These are phyloP conservation scores for Potamilus streckersoni DNA, from an alignment of 1,140 invertebrate species.

Conservation along the genomic window DNA sequence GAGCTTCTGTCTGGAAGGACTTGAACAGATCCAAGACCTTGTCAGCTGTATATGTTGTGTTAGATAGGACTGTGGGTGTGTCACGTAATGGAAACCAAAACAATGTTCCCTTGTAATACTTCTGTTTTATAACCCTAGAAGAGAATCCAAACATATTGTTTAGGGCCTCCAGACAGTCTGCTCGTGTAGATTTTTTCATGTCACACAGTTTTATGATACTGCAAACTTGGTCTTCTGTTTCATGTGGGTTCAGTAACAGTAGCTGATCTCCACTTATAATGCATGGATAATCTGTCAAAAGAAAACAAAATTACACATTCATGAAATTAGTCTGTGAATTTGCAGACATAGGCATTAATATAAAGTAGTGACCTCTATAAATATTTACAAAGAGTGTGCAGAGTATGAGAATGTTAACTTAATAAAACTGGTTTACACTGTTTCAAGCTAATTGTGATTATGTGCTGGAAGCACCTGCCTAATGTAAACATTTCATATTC, in stretches of 20 bases:
- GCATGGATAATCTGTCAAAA: conserved; percentile 18
- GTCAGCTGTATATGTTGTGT: conserved; percentile 31
- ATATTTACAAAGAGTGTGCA: no score
- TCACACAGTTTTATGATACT: neutral
- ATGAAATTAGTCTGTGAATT: no score
- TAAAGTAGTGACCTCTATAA: no score
- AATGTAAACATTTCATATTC: no score
- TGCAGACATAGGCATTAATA: no score
- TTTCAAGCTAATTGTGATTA: no score
- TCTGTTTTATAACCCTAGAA: conserved; percentile 7
- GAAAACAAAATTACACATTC: no score
- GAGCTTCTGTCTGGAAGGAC: conserved; percentile 33
- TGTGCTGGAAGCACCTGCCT: no score
- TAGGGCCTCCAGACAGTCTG: neutral
- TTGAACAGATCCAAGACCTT: conserved; percentile 41
- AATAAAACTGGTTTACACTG: no score
- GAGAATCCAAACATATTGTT: conserved; percentile 7
- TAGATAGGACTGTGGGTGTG: conserved; percentile 24
- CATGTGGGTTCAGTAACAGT: conserved; percentile 22
- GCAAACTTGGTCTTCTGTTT: conserved; percentile 8
- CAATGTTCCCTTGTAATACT: conserved; percentile 45
- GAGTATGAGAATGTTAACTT: no score
- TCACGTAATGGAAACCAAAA: conserved; percentile 60
- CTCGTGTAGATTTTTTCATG: neutral
- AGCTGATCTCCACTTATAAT: conserved; percentile 18